These are phyloP conservation scores for Tricholaema leucomelas DNA, from an alignment of 2,113 vertebrate species.

Conservation along the genomic window DNA sequence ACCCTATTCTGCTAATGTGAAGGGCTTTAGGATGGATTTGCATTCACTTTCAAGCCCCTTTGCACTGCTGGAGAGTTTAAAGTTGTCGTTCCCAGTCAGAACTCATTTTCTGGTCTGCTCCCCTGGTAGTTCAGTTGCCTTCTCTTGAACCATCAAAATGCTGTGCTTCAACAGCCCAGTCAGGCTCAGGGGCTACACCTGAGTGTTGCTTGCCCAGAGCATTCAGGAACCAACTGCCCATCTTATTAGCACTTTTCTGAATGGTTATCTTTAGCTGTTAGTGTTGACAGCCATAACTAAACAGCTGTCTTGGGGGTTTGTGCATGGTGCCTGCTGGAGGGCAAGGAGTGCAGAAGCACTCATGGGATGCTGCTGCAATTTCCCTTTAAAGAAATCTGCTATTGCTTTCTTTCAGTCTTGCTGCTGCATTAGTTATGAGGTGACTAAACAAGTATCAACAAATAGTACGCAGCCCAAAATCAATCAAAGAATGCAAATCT, in stretches of 20 bases:
- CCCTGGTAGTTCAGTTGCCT: background rate
- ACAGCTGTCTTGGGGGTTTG: background rate
- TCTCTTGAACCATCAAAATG: background rate
- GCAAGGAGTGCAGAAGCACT: background rate
- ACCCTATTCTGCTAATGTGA: background rate
- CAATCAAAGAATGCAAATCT: constrained; percentile 1
- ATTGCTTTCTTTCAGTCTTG: constrained; percentile 11
- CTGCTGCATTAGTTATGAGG: background rate
- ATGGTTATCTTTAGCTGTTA: background rate
- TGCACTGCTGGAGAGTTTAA: background rate
- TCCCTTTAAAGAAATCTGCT: background rate
- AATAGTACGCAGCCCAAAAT: background rate
- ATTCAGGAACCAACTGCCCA: background rate
- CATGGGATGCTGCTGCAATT: background rate
- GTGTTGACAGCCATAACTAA: background rate
- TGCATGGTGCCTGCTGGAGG: background rate
- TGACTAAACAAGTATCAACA: constrained; percentile 8
- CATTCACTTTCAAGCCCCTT: background rate
- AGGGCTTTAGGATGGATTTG: background rate
- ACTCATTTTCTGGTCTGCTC: background rate
- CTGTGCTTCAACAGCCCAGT: background rate
- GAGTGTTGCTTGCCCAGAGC: background rate
- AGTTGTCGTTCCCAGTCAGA: background rate
- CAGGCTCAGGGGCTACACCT: background rate
- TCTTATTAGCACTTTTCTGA: background rate